A percentile compares a stretch with the other conserved stretches of the same genome.
phyloP scores from a whole-genome alignment of 1,140 invertebrate genomes.

The Trichoplusia ni region DNA sequence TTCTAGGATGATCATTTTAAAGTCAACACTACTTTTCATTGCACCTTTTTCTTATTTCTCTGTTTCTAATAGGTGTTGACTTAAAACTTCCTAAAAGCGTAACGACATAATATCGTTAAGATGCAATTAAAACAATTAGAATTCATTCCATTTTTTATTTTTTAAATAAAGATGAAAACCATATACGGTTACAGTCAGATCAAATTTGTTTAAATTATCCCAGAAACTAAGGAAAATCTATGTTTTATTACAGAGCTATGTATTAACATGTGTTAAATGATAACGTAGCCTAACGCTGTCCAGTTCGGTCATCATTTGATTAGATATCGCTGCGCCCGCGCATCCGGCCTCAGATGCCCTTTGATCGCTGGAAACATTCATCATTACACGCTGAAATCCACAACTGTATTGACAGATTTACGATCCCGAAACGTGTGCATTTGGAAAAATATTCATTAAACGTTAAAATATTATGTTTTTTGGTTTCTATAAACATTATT shows the following conservation, averaged over 20 bases:
- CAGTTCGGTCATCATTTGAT: constrained; percentile 9
- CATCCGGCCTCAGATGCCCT: constrained; percentile 38
- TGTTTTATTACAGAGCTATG: neutral
- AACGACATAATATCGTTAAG: too few relatives aligned
- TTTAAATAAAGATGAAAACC: neutral
- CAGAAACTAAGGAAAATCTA: neutral
- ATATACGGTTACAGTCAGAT: too few relatives aligned
- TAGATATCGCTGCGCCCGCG: constrained; percentile 7
- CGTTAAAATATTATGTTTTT: constrained; percentile 24
- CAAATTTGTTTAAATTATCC: too few relatives aligned
- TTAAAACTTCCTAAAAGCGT: too few relatives aligned
- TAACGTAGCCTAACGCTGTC: constrained; percentile 5
- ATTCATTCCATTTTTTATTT: too few relatives aligned
- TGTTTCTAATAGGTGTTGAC: too few relatives aligned
- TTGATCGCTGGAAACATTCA: constrained; percentile 53
- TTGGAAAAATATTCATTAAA: constrained; percentile 25
- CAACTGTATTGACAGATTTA: constrained; percentile 58
- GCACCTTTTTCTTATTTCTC: too few relatives aligned
- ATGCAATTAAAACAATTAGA: too few relatives aligned
- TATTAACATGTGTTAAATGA: too few relatives aligned
- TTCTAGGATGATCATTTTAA: too few relatives aligned
- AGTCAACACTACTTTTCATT: too few relatives aligned
- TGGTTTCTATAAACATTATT: constrained; percentile 26
- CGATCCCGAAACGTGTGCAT: constrained; percentile 35
- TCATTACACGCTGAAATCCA: constrained; percentile 38